Percentiles rank a stretch among this genome's conserved stretches.
phyloP scores from a whole-genome alignment of 1,140 invertebrate species.

The Diorhabda sublineata region DNA sequence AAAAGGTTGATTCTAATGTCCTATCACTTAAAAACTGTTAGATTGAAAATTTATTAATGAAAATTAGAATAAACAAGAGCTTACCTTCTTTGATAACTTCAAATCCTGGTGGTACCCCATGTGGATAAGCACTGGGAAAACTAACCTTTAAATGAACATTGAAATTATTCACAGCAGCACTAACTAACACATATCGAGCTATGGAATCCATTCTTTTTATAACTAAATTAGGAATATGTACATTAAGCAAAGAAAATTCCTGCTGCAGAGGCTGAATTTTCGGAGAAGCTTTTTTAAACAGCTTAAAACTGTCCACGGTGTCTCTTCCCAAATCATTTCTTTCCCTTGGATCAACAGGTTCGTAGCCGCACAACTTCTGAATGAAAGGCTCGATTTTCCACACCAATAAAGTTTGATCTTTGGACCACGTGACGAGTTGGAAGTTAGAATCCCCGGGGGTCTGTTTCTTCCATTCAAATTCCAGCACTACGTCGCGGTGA shows the following conservation, averaged over 20 bases:
- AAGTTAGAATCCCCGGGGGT: conserved; percentile 61
- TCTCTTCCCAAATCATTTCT: conserved; percentile 27
- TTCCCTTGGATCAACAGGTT: conserved; percentile 53
- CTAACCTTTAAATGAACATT: conserved; percentile 71
- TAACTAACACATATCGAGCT: conserved; percentile 70
- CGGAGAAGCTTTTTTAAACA: conserved; percentile 22
- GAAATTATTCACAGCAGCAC: conserved; percentile 67
- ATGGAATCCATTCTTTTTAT: conserved; percentile 68
- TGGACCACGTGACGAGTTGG: conserved; percentile 93
- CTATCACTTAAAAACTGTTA: too few species aligned
- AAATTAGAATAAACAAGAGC: too few species aligned
- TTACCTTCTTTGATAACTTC: conserved; percentile 55
- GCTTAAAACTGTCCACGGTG: background rate
- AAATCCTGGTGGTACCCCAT: conserved; percentile 67
- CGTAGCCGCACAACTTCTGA: conserved; percentile 65
- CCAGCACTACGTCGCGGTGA: conserved; percentile 88
- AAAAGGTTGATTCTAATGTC: too few species aligned
- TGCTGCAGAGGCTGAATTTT: conserved; percentile 61
- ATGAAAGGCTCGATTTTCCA: conserved; percentile 85
- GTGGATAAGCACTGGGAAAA: conserved; percentile 77
- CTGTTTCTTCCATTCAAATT: conserved; percentile 87
- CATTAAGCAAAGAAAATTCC: conserved; percentile 83
- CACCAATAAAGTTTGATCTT: conserved; percentile 86
- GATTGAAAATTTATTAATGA: too few species aligned
- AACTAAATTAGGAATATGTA: conserved; percentile 80